Conservation (phyloP, 1,140 invertebrate species). For the Cotesia vestalis region DNA sequence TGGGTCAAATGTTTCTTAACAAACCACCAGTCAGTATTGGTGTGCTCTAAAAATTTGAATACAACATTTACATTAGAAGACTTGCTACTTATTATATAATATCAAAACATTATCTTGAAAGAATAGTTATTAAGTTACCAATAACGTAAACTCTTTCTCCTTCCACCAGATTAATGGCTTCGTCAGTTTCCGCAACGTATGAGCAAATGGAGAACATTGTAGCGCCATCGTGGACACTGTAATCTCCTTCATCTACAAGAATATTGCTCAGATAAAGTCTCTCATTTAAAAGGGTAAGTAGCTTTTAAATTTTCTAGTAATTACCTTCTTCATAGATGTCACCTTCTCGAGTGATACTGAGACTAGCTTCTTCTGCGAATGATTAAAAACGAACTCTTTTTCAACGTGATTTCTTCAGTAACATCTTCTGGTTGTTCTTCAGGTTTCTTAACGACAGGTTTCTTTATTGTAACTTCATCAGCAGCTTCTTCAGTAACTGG, state of each 20-base stretch:
- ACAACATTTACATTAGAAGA: slow-evolving; percentile 15
- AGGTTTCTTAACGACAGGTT: too few relatives aligned
- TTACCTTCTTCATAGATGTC: slow-evolving; percentile 66
- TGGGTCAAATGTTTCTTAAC: slow-evolving; percentile 89
- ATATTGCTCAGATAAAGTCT: background rate
- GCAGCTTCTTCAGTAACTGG: slow-evolving; percentile 54
- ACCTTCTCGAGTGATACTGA: slow-evolving; percentile 69
- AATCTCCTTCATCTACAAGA: slow-evolving; percentile 49
- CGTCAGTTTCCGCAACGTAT: slow-evolving; percentile 87
- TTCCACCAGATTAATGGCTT: slow-evolving; percentile 88
- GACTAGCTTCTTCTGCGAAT: slow-evolving; percentile 67
- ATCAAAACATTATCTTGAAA: background rate
- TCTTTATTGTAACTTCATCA: slow-evolving; percentile 60
- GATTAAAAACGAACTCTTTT: slow-evolving; percentile 48
- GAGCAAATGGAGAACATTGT: slow-evolving; percentile 84
- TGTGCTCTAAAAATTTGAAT: slow-evolving; percentile 68
- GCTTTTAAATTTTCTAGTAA: slow-evolving; percentile 15
- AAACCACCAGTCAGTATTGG: slow-evolving; percentile 90
- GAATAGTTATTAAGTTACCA: slow-evolving; percentile 64
- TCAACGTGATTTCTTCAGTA: slow-evolving; percentile 49
- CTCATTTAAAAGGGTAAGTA: background rate
- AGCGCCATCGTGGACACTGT: slow-evolving; percentile 75
- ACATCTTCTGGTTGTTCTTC: slow-evolving; percentile 38
- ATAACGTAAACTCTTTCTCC: slow-evolving; percentile 88
- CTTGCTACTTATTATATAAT: background rate